These are phyloP conservation scores for Calyptommatus sinebrachiatus DNA, from an alignment of 2,113 vertebrate genomes.

Conservation along the genomic window DNA sequence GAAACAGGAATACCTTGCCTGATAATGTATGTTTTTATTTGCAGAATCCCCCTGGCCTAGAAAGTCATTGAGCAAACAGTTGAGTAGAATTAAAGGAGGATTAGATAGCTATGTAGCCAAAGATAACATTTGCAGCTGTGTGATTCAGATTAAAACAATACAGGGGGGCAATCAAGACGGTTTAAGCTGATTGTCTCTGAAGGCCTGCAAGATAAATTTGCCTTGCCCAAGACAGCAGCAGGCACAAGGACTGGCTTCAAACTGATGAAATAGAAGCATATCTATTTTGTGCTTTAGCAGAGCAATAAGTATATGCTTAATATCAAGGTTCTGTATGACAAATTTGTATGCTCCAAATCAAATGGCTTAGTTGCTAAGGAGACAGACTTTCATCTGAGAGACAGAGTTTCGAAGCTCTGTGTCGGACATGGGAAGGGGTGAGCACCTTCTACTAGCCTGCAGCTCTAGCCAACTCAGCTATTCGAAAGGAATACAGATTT, in stretches of 20 bases:
- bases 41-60: conserved; percentile 42
- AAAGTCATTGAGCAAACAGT: conserved; percentile 49
- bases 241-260: conserved; percentile 10
- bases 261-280: background rate
- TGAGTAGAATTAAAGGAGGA: conserved; percentile 52
- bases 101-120: conserved; percentile 56
- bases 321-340: background rate
- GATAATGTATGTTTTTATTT: conserved; percentile 16
- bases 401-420: too few species aligned
- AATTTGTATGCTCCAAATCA: background rate
- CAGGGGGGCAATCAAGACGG: conserved; percentile 48
- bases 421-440: too few species aligned
- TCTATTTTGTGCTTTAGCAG: background rate
- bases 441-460: too few species aligned
- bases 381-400: too few species aligned
- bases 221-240: conserved; percentile 1
- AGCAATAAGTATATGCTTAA: background rate
- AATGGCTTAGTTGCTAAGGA: too few species aligned
- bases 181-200: conserved; percentile 48
- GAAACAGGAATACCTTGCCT: background rate
- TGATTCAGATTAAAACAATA: conserved; percentile 45
- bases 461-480: too few species aligned
- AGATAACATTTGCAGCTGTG: conserved; percentile 51
- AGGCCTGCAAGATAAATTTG: conserved; percentile 24
- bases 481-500: too few species aligned